Evolutionary conservation across 2,113 vertebrate genomes (phyloP), one percentile per base, ranked within the genome.

Genomic region (Aix galericulata): DNA sequence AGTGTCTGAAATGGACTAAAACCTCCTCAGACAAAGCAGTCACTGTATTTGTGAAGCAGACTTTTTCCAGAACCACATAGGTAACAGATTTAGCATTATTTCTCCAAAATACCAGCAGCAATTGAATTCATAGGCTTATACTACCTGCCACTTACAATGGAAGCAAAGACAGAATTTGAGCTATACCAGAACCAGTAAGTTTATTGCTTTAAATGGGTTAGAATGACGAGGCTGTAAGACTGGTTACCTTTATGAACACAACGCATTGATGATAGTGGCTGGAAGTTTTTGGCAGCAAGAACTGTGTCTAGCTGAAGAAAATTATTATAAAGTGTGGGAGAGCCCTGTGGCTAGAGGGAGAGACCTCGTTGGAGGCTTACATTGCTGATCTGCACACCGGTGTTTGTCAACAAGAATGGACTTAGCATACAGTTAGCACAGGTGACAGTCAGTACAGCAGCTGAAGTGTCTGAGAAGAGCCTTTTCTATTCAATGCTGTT

Each of bases 71-170:
- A 91, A 59, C 75, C 72, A 77, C 69, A 55, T 16, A 90, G 75
- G 67, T 42, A 90, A 91, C 62, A 86, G 73, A 42, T 91, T 82
- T 77, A 73, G 40, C 86, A 36, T 71, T 81, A 48, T 64, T 91
- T 82, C 72, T 88, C 48, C 17, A 89, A 40, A 93, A 82, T 59
- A 60, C 50, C 29, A 82, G 31, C 78, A 89, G 62, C 63, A 66
- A 80, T 88, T 89, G 82, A 77, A 82, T 66, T 71, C 76, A 18
- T 59, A 23, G 71, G 59, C 44, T 80, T 73, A 3, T 40, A 36
- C 66, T 88, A 86, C 85, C 87, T 95, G 87, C 78, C 91, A 71
- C 93, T 95, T 91, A 69, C 26, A 86, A 2, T 77, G 85, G 84
- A 95, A 97, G 74, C 67, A 17, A 52, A 89, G 82, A 81, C 69